Conservation (phyloP, 2,888 invertebrate genomes). For the Troides aeacus region DNA sequence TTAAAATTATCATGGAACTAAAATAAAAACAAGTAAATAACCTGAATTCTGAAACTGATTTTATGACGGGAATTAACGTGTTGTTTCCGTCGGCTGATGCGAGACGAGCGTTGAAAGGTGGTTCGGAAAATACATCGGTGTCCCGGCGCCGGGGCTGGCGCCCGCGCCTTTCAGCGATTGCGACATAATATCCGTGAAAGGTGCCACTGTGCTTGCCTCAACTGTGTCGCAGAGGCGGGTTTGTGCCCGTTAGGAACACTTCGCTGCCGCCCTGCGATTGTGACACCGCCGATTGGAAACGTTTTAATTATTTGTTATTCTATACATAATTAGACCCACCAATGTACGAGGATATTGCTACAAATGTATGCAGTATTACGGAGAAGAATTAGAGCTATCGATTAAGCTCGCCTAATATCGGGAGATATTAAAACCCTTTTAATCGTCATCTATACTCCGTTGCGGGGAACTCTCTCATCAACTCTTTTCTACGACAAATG, state of each 20-base stretch:
- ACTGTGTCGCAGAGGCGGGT: slow-evolving; percentile 2
- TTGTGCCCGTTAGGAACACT: slow-evolving; percentile 2
- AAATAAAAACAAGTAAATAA: slow-evolving; percentile 80
- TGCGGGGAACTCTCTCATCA: too few relatives aligned
- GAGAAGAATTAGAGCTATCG: too few relatives aligned
- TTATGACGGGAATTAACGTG: slow-evolving; percentile 80
- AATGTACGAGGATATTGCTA: too few relatives aligned
- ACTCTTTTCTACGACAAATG: too few relatives aligned
- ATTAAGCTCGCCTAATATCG: too few relatives aligned
- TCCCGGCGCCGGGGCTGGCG: slow-evolving; percentile 47
- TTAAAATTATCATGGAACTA: slow-evolving; percentile 77
- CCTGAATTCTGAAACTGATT: slow-evolving; percentile 80
- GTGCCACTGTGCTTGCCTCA: slow-evolving; percentile 19
- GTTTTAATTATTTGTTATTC: too few relatives aligned
- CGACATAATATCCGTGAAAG: slow-evolving; percentile 55
- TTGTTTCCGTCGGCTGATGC: slow-evolving; percentile 79
- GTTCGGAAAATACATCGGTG: slow-evolving; percentile 73
- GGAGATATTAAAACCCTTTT: too few relatives aligned
- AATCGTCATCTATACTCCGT: too few relatives aligned
- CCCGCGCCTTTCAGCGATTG: slow-evolving; percentile 54
- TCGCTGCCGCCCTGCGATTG: background rate
- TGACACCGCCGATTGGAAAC: too few relatives aligned
- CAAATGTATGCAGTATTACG: too few relatives aligned
- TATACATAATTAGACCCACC: too few relatives aligned
- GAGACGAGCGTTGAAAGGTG: slow-evolving; percentile 77